These are phyloP conservation scores for Microctonus aethiopoides DNA, from an alignment of 2,888 invertebrate species.

Conservation along the genomic window DNA sequence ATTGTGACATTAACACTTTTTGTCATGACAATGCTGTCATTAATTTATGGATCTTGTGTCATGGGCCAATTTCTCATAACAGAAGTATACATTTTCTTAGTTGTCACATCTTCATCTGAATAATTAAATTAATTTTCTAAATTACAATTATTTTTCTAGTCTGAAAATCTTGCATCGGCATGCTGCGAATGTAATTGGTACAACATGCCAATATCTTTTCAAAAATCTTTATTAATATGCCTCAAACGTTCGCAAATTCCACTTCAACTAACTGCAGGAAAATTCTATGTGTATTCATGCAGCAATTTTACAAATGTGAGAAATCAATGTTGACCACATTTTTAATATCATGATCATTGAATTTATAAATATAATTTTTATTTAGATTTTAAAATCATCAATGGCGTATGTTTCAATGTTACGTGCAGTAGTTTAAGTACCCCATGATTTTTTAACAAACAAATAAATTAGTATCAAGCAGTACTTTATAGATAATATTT, in stretches of 20 bases:
- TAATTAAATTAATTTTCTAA: neutral
- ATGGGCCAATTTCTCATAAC: conserved; percentile 44
- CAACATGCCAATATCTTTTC: conserved; percentile 67
- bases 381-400: conserved; percentile 37
- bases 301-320: conserved; percentile 69
- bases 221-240: conserved; percentile 57
- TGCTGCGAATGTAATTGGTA: conserved; percentile 71
- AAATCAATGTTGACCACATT: neutral
- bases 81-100: conserved; percentile 38
- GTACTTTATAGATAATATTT: no score
- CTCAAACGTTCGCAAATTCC: conserved; percentile 51
- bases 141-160: neutral
- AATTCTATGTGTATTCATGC: conserved; percentile 69
- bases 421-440: neutral
- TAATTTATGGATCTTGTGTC: conserved; percentile 46
- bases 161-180: conserved; percentile 68
- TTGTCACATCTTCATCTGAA: neutral
- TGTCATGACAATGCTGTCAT: conserved; percentile 32
- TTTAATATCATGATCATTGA: neutral
- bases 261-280: conserved; percentile 70
- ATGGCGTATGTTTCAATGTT: conserved; percentile 39
- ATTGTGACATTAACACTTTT: conserved; percentile 36
- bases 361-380: neutral
- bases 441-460: no score
- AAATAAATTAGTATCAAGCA: no score